Evolutionary conservation across 2,113 vertebrate species (phyloP).

Genomic region (Sinocyclocheilus maitianheensis): DNA sequence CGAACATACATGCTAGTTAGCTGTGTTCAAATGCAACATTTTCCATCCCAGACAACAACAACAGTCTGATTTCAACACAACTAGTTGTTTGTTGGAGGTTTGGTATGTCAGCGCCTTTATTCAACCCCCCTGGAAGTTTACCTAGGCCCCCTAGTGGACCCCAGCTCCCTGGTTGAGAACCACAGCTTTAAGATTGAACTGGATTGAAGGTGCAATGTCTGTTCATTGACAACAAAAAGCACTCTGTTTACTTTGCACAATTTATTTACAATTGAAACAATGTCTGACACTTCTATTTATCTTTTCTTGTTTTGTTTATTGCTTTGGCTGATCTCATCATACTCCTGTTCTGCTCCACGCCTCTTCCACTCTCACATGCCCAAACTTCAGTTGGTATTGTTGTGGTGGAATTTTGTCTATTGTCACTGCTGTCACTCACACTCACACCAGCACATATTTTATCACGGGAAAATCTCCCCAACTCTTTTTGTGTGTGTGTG

Average conservation of each 20-base stretch:
- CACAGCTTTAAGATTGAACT: not conserved
- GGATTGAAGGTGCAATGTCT: not conserved
- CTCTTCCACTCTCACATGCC: slow-evolving; percentile 2
- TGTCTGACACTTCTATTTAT: not conserved
- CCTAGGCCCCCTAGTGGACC: not conserved
- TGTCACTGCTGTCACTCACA: slow-evolving; percentile 74
- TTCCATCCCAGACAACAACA: not conserved
- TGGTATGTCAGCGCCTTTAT: not conserved
- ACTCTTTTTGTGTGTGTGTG: slow-evolving; percentile 55
- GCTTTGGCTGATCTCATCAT: not conserved
- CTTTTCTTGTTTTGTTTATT: not conserved
- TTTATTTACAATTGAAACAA: not conserved
- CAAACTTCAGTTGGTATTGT: slow-evolving; percentile 66
- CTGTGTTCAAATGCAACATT: too few relatives aligned
- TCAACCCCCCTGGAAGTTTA: not conserved
- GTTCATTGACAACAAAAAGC: not conserved
- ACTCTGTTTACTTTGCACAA: not conserved
- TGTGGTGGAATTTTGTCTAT: slow-evolving; percentile 67
- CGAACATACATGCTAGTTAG: too few relatives aligned
- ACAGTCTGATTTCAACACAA: not conserved
- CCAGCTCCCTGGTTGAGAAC: not conserved
- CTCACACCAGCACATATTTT: slow-evolving; percentile 73
- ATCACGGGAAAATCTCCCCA: slow-evolving; percentile 67
- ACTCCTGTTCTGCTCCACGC: not conserved
- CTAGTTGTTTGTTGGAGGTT: not conserved